Conservation (phyloP, 30 jellyfish, hydroid and myxozoan species). For the Aurelia coerulea region DNA sequence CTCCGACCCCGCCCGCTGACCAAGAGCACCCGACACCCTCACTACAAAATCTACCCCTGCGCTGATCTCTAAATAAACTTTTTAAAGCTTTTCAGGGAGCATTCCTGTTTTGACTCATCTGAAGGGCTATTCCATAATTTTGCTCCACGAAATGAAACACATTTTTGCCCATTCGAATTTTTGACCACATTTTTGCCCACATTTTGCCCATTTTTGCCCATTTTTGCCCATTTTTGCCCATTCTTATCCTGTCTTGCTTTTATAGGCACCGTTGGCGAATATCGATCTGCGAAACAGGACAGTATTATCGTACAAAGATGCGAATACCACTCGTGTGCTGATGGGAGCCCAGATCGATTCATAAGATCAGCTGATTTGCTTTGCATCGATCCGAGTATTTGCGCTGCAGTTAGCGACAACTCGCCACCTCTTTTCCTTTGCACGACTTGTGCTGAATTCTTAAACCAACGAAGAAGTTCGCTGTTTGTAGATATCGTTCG, state of each 20-base stretch:
- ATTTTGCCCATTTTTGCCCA: too few species aligned
- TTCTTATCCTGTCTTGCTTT: neutral
- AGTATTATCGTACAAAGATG: constrained; percentile 48
- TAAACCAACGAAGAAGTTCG: constrained; percentile 32
- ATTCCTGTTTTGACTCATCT: too few species aligned
- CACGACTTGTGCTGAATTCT: constrained; percentile 47
- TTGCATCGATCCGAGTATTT: constrained; percentile 84
- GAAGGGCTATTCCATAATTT: too few species aligned
- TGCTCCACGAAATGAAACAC: too few species aligned
- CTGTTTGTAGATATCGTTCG: constrained; percentile 71
- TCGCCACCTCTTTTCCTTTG: constrained; percentile 93
- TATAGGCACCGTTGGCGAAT: constrained; percentile 70
- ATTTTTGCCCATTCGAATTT: too few species aligned
- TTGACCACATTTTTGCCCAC: too few species aligned
- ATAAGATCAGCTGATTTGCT: constrained; percentile 62
- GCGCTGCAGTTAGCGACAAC: constrained; percentile 58
- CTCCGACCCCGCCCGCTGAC: too few species aligned
- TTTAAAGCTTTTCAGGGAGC: too few species aligned
- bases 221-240: too few species aligned
- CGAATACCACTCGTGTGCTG: constrained; percentile 53
- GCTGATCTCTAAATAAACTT: too few species aligned
- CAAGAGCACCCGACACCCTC: too few species aligned
- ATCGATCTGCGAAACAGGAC: constrained; percentile 71
- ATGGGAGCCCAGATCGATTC: constrained; percentile 28
- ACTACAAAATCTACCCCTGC: too few species aligned